Evolutionary conservation across 2,888 invertebrate species (phyloP).

Genomic region (Pilophorus perplexus): DNA sequence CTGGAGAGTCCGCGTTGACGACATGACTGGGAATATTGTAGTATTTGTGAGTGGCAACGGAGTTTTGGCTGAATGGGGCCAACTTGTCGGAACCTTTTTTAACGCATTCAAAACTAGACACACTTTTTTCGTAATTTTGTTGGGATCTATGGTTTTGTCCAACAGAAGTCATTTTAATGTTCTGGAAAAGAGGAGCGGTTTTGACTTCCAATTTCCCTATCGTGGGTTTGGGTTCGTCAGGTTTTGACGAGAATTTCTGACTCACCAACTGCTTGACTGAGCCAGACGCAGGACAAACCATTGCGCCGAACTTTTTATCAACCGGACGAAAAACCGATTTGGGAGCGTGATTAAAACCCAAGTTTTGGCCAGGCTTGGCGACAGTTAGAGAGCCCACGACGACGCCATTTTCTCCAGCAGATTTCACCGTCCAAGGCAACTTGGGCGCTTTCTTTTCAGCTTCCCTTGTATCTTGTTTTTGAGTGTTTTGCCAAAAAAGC

Average conservation of each 20-base stretch:
- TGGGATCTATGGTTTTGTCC: not conserved
- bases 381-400: constrained; percentile 54
- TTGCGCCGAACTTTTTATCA: constrained; percentile 51
- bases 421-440: constrained; percentile 53
- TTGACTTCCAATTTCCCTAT: constrained; percentile 29
- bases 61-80: constrained; percentile 20
- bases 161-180: no score
- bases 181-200: not conserved
- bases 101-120: no score
- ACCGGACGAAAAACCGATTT: constrained; percentile 72
- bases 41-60: constrained; percentile 26
- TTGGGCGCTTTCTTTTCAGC: constrained; percentile 39
- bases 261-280: constrained; percentile 52
- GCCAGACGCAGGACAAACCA: constrained; percentile 44
- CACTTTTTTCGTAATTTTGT: not conserved
- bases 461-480: constrained; percentile 49
- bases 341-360: constrained; percentile 70
- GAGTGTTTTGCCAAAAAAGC: constrained; percentile 64
- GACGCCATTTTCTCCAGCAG: constrained; percentile 53
- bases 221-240: constrained; percentile 3
- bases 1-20: constrained; percentile 8
- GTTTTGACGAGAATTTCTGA: constrained; percentile 49
- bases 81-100: constrained; percentile 20
- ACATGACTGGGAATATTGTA: constrained; percentile 22
- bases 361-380: constrained; percentile 49